Percentiles rank a stretch among this genome's conserved stretches.
These are phyloP conservation scores for Pocillopora grandis DNA, from an alignment of 92 coral and sea anemone species.

Conservation along the genomic window DNA sequence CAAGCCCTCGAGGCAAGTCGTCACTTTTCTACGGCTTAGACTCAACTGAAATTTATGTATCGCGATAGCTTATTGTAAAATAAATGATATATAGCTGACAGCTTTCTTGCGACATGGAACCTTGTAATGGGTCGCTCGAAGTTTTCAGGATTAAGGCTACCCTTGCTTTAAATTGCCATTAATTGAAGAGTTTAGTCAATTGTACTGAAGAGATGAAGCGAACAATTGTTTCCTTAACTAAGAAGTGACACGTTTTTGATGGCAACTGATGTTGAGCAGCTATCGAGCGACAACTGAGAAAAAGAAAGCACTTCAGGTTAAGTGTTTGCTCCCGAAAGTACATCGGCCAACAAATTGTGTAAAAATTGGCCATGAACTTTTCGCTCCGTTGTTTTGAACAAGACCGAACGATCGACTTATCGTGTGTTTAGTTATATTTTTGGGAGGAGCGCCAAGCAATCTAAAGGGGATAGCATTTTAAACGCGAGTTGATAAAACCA, in stretches of 20 bases:
- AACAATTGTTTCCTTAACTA: slow-evolving; percentile 70
- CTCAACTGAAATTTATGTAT: slow-evolving; percentile 35
- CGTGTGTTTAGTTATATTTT: slow-evolving; percentile 45
- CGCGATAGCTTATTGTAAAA: slow-evolving; percentile 18
- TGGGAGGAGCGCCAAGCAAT: slow-evolving; percentile 61
- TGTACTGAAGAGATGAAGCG: slow-evolving; percentile 50
- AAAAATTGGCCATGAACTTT: neutral
- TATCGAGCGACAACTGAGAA: neutral
- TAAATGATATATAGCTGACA: neutral
- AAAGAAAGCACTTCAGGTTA: neutral
- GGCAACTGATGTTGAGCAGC: slow-evolving; percentile 37
- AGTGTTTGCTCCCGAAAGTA: slow-evolving; percentile 10
- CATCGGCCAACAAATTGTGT: neutral
- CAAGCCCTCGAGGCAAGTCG: slow-evolving; percentile 51
- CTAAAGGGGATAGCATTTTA: slow-evolving; percentile 63
- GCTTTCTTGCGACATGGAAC: neutral
- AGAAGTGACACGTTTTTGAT: slow-evolving; percentile 63
- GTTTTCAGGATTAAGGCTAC: slow-evolving; percentile 13
- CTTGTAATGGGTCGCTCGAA: neutral
- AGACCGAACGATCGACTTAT: slow-evolving; percentile 62
- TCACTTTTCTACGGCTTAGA: slow-evolving; percentile 30
- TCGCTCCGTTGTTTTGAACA: slow-evolving; percentile 13
- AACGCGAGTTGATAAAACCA: slow-evolving; percentile 77
- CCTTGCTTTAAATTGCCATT: slow-evolving; percentile 31
- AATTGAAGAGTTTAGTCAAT: slow-evolving; percentile 63